phyloP scores from a whole-genome alignment of 2,113 vertebrate genomes.

The Platichthys flesus region DNA sequence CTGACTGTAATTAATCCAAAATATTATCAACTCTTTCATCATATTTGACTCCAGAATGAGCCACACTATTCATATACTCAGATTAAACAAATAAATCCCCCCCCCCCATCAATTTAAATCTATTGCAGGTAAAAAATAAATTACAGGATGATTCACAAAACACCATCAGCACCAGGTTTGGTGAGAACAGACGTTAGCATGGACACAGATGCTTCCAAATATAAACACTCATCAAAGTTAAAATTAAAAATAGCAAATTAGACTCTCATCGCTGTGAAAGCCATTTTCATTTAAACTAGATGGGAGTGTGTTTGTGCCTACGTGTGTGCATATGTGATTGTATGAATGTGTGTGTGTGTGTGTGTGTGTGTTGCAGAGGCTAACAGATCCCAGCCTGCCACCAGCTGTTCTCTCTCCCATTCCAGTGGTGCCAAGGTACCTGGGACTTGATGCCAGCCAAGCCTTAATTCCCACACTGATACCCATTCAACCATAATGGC shows the following conservation, averaged over 20 bases:
- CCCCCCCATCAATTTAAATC: too few relatives aligned
- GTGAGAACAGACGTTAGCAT: background rate
- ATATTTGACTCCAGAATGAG: too few relatives aligned
- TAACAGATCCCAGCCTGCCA: background rate
- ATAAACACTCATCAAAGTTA: background rate
- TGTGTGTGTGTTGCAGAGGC: background rate
- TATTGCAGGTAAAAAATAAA: too few relatives aligned
- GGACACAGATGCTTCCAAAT: background rate
- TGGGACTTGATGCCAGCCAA: slow-evolving; percentile 27
- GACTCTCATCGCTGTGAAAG: slow-evolving; percentile 24
- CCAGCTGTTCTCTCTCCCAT: slow-evolving; percentile 7
- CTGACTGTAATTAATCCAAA: too few relatives aligned
- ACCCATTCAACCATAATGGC: slow-evolving; percentile 5
- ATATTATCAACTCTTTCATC: too few relatives aligned
- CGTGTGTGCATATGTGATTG: too few relatives aligned
- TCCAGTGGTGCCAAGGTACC: slow-evolving; percentile 37
- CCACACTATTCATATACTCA: too few relatives aligned
- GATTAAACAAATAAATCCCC: too few relatives aligned
- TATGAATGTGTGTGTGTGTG: too few relatives aligned
- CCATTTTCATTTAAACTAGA: slow-evolving; percentile 28
- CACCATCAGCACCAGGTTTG: background rate
- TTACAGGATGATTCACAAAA: background rate
- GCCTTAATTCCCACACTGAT: slow-evolving; percentile 39
- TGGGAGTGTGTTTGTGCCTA: background rate
- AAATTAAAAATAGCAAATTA: slow-evolving; percentile 1